These are phyloP conservation scores for Iphiclides podalirius DNA, from an alignment of 2,888 invertebrate species.

Conservation along the genomic window DNA sequence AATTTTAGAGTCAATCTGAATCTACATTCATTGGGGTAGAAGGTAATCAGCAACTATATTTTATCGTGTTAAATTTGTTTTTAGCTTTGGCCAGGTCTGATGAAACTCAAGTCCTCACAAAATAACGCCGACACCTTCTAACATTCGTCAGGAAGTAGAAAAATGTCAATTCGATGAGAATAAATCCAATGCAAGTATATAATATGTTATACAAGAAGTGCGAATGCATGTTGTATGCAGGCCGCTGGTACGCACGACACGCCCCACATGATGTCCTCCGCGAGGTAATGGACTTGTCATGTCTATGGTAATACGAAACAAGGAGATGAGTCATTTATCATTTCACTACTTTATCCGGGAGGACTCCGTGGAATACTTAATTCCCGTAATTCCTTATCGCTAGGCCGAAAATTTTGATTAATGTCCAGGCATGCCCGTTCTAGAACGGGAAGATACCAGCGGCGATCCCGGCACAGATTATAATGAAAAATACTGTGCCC, in stretches of 20 bases:
- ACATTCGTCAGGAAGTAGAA: too few species aligned
- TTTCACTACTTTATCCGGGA: conserved; percentile 51
- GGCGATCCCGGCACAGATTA: conserved; percentile 46
- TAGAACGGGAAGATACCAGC: conserved; percentile 33
- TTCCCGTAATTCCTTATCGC: conserved; percentile 52
- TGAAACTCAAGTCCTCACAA: too few species aligned
- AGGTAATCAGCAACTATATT: too few species aligned
- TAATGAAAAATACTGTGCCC: conserved; percentile 50
- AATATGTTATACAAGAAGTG: too few species aligned
- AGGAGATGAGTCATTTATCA: conserved; percentile 65
- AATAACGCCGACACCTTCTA: too few species aligned
- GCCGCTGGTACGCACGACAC: background rate
- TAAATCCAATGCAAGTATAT: too few species aligned
- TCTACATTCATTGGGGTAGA: too few species aligned
- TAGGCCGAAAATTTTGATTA: conserved; percentile 55
- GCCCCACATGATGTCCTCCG: conserved; percentile 51
- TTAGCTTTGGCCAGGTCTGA: too few species aligned
- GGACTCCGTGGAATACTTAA: conserved; percentile 45
- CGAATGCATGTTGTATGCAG: background rate
- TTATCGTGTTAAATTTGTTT: too few species aligned
- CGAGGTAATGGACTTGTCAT: conserved; percentile 75
- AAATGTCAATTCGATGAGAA: too few species aligned
- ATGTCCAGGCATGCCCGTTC: conserved; percentile 40
- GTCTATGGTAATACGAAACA: conserved; percentile 72
- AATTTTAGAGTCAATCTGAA: too few species aligned